Base-by-base conservation (phyloP, 2,797 vertebrate genomes). In the Benthosema pterotum region DNA sequence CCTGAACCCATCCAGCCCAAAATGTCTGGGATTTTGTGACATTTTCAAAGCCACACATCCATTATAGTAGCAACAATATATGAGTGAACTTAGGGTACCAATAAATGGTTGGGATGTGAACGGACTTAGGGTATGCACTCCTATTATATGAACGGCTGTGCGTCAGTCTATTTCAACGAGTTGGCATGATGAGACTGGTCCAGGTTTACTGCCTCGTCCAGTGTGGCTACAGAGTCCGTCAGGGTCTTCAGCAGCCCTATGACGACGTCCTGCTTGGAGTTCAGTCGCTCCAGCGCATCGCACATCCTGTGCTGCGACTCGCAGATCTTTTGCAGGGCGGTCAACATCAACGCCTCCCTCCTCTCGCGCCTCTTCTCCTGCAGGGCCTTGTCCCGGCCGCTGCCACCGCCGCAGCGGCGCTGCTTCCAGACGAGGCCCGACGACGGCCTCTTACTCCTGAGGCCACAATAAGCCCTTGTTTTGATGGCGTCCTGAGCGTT, bases 241-340 rank as follows among this genome's bases (percentile, higher is more conserved):
- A 72, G 60, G 54, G 48, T 49, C 65, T 73, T 65, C 56, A 73
- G 52, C 56, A 73, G 60, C 9, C 57, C 16, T n/a, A 68, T 68
- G 17, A 56, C 38, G 18, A 15, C 42, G 3, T 42, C 16, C 2
- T 42, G 54, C 14, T 43, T 42, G 38, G 54, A 42, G 38, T 38
- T 14, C 15, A 56, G 32, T 6, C 12, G 11, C 16, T 56, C 38
- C 16, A 56, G 15, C 13, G 38, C 38, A 0, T 11, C 7, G 32
- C 3, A 16, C 16, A 73, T 60, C 18, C 52, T 64, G 56, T 56
- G 51, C 60, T 68, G 71, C 5, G 63, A 63, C 46, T 56, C 52
- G 14, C 60, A 68, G 45, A 72, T 67, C 17, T 64, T 42, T 15
- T 58, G 42, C 59, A 73, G 38, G 4, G 55, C 28, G 9, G 58